These are phyloP conservation scores for Drosophila nr. fundita DNA, from an alignment of 2,888 invertebrate genomes.

Conservation along the genomic window DNA sequence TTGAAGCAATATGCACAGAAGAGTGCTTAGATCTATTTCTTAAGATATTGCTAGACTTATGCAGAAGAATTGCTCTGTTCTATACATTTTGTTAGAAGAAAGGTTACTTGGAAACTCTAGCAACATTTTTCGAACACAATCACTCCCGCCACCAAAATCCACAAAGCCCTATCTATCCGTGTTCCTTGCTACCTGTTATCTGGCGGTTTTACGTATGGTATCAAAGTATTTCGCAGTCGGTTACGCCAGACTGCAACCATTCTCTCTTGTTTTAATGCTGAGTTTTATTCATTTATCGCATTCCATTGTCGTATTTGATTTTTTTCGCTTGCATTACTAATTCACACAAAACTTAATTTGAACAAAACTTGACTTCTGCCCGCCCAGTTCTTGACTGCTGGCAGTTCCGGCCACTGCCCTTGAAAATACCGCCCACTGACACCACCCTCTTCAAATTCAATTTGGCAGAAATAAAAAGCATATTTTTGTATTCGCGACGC, in stretches of 20 bases:
- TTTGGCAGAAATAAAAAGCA: slow-evolving; percentile 31
- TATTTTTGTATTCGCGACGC: slow-evolving; percentile 50
- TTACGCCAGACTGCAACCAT: not conserved
- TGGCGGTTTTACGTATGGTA: not conserved
- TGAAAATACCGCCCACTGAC: slow-evolving; percentile 7
- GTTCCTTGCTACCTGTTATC: not conserved
- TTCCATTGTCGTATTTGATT: not conserved
- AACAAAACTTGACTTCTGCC: not conserved
- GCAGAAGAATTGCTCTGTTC: not conserved
- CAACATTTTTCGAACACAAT: not conserved
- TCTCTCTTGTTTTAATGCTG: not conserved
- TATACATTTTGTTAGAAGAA: not conserved
- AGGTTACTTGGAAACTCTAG: not conserved
- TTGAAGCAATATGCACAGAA: not conserved
- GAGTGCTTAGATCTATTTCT: no score
- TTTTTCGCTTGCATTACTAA: no score
- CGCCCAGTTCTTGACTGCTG: not conserved
- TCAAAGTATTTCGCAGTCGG: not conserved
- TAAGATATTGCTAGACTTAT: no score
- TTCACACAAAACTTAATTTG: not conserved
- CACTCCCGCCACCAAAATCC: accelerated
- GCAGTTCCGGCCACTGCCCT: not conserved
- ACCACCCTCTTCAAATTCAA: not conserved
- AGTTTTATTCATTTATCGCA: not conserved
- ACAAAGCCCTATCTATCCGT: not conserved